A percentile compares a stretch with the other conserved stretches of the same genome.
Conservation (phyloP, 2,797 vertebrate genomes). For the Euphonia xanthogaster region DNA sequence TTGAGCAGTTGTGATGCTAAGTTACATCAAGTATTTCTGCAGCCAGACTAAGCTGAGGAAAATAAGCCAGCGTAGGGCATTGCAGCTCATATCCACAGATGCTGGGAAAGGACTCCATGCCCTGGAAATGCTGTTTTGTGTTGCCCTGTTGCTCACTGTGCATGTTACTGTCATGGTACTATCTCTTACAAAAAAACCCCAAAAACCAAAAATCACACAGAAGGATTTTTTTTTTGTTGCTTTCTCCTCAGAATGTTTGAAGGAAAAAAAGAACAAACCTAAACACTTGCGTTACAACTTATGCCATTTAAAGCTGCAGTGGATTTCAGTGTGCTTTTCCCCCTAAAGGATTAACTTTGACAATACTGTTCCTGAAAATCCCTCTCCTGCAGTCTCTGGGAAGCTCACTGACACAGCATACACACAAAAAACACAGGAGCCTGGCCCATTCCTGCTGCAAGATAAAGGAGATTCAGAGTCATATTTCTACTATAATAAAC, state of each 20-base stretch:
- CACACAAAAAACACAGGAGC: neutral
- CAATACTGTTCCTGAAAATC: neutral
- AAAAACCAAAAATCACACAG: rapidly evolving
- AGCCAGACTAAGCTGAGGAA: neutral
- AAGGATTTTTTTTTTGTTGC: neutral
- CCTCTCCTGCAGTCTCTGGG: neutral
- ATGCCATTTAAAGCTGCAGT: neutral
- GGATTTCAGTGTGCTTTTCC: neutral
- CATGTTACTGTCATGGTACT: rapidly evolving
- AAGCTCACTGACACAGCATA: neutral
- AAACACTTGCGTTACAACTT: neutral
- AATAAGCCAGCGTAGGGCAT: neutral
- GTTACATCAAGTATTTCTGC: neutral
- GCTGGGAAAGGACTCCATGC: neutral
- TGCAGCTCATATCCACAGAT: neutral
- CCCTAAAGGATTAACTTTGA: neutral
- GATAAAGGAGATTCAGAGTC: neutral
- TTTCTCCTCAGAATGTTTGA: neutral
- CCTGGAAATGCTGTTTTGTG: neutral
- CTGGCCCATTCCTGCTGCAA: neutral
- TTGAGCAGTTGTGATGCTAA: neutral
- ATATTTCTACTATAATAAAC: neutral
- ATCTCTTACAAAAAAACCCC: neutral
- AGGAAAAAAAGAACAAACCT: neutral
- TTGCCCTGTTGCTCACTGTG: neutral